phyloP scores from a whole-genome alignment of 1,140 invertebrate genomes.

The Piezodorus guildinii region DNA sequence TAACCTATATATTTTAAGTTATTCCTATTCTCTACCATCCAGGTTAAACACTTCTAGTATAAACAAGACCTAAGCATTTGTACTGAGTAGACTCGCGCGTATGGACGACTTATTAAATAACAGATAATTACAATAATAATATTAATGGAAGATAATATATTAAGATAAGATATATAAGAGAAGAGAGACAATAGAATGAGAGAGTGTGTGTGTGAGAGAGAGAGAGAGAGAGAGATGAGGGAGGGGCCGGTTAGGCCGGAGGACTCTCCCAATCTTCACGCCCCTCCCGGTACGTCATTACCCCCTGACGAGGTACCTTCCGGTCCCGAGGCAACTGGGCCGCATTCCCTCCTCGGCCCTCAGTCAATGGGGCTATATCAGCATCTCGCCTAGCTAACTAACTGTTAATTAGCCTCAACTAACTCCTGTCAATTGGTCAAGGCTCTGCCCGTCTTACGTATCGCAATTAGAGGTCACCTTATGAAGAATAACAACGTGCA shows the following conservation, averaged over 20 bases:
- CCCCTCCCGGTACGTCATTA: conserved; percentile 24
- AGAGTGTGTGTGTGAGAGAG: not conserved
- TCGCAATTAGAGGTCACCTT: no score
- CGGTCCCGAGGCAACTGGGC: not conserved
- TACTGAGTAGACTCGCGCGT: no score
- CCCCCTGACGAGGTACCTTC: conserved; percentile 23
- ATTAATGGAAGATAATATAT: not conserved
- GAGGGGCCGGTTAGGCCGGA: conserved; percentile 3
- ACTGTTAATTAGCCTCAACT: no score
- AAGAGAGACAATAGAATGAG: not conserved
- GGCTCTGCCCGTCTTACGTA: no score
- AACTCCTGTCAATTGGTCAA: no score
- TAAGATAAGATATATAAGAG: not conserved
- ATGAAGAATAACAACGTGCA: no score
- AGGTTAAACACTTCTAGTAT: no score
- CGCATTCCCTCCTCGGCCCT: conserved; percentile 1
- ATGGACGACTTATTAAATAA: no score
- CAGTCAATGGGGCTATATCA: not conserved
- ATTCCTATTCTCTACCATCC: no score
- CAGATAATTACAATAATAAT: not conserved
- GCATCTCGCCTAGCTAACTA: no score
- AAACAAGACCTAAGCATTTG: no score
- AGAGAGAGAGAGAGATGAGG: not conserved
- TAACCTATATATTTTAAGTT: no score
- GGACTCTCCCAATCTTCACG: conserved; percentile 24